phyloP scores from a whole-genome alignment of 1,140 invertebrate genomes.

The Dreissena rostriformis region DNA sequence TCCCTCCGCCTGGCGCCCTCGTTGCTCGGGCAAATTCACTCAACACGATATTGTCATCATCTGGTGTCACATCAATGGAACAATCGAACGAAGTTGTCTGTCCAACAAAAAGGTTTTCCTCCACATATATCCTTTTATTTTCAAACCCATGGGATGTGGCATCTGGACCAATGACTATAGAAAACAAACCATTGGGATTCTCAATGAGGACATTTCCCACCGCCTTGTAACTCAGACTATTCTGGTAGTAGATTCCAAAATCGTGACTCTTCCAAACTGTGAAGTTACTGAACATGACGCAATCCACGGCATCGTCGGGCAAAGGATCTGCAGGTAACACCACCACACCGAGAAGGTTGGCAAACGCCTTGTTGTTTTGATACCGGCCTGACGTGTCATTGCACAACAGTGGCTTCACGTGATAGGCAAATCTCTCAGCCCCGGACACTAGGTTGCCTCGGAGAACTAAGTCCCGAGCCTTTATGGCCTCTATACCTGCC shows the following conservation, averaged over 20 bases:
- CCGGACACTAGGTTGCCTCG: conserved; percentile 71
- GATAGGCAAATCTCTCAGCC: conserved; percentile 69
- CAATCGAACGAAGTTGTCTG: conserved; percentile 52
- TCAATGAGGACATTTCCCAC: conserved; percentile 61
- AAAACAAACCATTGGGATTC: conserved; percentile 64
- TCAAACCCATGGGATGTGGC: conserved; percentile 51
- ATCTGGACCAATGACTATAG: conserved; percentile 63
- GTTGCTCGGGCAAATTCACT: conserved; percentile 2
- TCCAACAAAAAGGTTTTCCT: conserved; percentile 67
- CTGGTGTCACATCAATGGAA: background rate
- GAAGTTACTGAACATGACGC: conserved; percentile 61
- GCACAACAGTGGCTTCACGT: conserved; percentile 21
- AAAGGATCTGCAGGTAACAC: background rate
- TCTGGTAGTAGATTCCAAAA: conserved; percentile 72
- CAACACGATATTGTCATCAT: conserved; percentile 15
- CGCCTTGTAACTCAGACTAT: conserved; percentile 16
- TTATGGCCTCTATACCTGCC: conserved; percentile 66
- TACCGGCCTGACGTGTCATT: conserved; percentile 10
- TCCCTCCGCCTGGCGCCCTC: conserved; percentile 12
- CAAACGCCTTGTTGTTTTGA: conserved; percentile 15
- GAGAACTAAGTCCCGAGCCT: conserved; percentile 56
- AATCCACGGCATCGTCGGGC: background rate
- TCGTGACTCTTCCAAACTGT: conserved; percentile 67
- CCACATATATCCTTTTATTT: conserved; percentile 35
- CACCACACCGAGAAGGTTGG: conserved; percentile 27